These are phyloP conservation scores for Diplodus sargus DNA, from an alignment of 2,797 vertebrate species.

Conservation along the genomic window DNA sequence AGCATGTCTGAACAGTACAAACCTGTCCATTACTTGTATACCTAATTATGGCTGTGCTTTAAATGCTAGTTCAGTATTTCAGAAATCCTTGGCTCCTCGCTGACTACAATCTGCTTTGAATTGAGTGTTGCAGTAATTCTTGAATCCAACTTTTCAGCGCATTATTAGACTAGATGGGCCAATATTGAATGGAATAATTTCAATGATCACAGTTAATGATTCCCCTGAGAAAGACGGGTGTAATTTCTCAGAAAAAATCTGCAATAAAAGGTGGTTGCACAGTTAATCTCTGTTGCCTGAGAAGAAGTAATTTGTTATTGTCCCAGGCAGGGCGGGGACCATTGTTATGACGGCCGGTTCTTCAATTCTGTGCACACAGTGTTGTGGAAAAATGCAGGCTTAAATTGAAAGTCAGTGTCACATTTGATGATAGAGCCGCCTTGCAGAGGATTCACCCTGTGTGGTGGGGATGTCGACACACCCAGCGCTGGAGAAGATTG, in stretches of 20 bases:
- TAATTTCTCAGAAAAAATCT: not conserved
- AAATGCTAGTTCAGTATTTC: not conserved
- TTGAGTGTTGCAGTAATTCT: not conserved
- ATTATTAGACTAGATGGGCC: not conserved
- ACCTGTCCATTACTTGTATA: not conserved
- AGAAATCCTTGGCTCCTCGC: not conserved
- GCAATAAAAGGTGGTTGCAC: not conserved
- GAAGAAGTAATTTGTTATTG: slow-evolving; percentile 41
- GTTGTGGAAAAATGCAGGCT: slow-evolving; percentile 16
- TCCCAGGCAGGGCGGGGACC: not conserved
- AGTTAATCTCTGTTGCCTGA: slow-evolving; percentile 24
- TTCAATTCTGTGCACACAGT: slow-evolving; percentile 30
- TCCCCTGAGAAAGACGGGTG: not conserved
- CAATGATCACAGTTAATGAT: slow-evolving; percentile 1
- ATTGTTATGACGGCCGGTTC: slow-evolving; percentile 8
- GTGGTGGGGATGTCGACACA: not conserved
- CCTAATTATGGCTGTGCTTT: no score
- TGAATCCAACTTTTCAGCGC: not conserved
- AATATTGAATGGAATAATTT: slow-evolving; percentile 10
- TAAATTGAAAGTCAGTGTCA: slow-evolving; percentile 38
- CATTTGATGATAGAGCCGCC: slow-evolving; percentile 25
- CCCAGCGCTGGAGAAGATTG: not conserved
- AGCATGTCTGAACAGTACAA: not conserved
- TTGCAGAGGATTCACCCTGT: slow-evolving; percentile 28
- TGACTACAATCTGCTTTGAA: not conserved